Percentiles rank a stretch among this genome's conserved stretches.
phyloP scores from a whole-genome alignment of 2,797 vertebrate species.

The Florisuga fusca region DNA sequence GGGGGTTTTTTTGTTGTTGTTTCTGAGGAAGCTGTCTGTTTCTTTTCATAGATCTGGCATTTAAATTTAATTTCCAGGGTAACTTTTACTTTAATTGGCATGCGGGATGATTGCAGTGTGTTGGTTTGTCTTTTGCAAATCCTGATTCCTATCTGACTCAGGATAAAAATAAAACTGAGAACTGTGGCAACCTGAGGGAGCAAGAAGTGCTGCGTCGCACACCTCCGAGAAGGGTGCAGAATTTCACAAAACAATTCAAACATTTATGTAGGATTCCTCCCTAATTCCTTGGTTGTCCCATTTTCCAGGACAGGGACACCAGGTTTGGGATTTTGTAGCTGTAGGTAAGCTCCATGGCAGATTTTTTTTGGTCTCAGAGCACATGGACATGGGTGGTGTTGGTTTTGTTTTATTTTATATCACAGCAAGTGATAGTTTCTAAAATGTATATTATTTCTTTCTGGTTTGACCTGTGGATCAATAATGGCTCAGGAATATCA shows the following conservation, averaged over 20 bases:
- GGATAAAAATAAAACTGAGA: conserved; percentile 65
- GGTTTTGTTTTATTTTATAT: neutral
- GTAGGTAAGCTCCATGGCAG: neutral
- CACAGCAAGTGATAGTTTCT: neutral
- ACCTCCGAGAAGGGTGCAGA: conserved; percentile 8
- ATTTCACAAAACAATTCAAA: conserved; percentile 24
- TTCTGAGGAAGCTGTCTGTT: conserved; percentile 68
- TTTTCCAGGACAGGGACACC: neutral
- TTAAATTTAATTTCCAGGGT: conserved; percentile 76
- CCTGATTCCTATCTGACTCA: conserved; percentile 51
- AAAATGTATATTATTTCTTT: neutral
- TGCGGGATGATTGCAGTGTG: conserved; percentile 43
- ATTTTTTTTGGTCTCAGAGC: neutral
- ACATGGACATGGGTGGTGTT: neutral
- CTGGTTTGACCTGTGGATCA: neutral
- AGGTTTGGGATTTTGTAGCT: neutral
- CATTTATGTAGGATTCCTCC: neutral
- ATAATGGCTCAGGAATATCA: neutral
- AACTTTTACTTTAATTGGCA: conserved; percentile 74
- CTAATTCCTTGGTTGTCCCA: neutral
- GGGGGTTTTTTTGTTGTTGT: neutral
- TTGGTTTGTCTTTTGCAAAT: conserved; percentile 69
- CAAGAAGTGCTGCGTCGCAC: neutral
- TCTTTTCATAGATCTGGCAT: conserved; percentile 68
- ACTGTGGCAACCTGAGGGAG: conserved; percentile 36